Conservation (phyloP, 2,888 invertebrate genomes). For the Noctua janthina region DNA sequence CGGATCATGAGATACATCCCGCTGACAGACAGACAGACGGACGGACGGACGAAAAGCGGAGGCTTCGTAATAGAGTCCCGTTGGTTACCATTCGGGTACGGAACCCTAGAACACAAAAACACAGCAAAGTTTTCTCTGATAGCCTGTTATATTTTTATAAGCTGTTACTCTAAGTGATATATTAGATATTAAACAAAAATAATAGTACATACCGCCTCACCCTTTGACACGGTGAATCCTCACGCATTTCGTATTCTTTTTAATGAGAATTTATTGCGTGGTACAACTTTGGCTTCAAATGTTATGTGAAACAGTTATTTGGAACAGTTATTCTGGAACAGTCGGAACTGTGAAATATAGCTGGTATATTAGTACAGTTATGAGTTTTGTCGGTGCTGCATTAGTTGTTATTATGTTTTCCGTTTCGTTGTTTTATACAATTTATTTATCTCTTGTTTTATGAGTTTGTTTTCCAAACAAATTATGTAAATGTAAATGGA, state of each 20-base stretch:
- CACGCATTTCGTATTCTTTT: slow-evolving; percentile 35
- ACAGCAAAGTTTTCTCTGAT: slow-evolving; percentile 15
- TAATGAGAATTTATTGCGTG: slow-evolving; percentile 46
- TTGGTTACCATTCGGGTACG: no score
- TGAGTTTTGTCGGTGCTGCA: slow-evolving; percentile 27
- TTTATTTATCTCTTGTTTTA: slow-evolving; percentile 17
- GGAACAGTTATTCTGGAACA: slow-evolving; percentile 2
- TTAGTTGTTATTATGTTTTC: slow-evolving; percentile 28
- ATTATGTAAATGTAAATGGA: background rate
- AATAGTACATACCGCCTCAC: background rate
- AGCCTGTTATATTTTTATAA: slow-evolving; percentile 25
- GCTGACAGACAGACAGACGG: no score
- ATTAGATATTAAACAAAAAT: slow-evolving; percentile 27
- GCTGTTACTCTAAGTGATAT: slow-evolving; percentile 19
- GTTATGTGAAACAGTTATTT: slow-evolving; percentile 12
- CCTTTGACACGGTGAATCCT: slow-evolving; percentile 18
- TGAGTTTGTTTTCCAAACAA: background rate
- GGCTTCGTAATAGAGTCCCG: no score
- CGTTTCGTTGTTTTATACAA: slow-evolving; percentile 5
- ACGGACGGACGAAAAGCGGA: no score
- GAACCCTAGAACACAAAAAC: background rate
- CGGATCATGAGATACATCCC: no score
- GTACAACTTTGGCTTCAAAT: slow-evolving; percentile 29
- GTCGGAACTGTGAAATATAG: slow-evolving; percentile 27
- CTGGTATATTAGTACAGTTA: slow-evolving; percentile 33